phyloP scores from a whole-genome alignment of 2,797 vertebrate species.

The Anguilla obscura region DNA sequence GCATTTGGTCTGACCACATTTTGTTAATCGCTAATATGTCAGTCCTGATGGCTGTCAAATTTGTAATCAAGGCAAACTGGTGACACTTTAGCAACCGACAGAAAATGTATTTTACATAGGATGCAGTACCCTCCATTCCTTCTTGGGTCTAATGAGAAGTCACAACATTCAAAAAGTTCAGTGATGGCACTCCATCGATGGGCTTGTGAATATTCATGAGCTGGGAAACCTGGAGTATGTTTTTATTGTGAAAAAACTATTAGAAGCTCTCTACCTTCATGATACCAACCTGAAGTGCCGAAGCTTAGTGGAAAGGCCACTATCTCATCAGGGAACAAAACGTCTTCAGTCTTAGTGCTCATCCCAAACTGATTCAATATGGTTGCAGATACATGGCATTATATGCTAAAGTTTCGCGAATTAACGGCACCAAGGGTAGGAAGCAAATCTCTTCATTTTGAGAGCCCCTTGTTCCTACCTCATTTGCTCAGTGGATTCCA shows the following conservation, averaged over 20 bases:
- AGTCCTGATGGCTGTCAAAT: background rate
- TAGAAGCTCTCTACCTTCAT: background rate
- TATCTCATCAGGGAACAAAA: background rate
- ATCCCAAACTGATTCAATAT: background rate
- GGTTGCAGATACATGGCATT: background rate
- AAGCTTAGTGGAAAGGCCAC: background rate
- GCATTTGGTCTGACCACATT: constrained; percentile 24
- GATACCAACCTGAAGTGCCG: no score
- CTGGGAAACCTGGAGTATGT: background rate
- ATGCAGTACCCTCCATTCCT: background rate
- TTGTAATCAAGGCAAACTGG: background rate
- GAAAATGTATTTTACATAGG: background rate
- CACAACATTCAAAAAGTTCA: background rate
- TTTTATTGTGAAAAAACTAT: background rate
- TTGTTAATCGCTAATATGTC: background rate
- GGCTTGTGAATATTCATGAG: background rate
- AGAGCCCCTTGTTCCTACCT: constrained; percentile 68
- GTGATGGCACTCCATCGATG: background rate
- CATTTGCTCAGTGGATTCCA: constrained; percentile 80
- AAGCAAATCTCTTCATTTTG: background rate
- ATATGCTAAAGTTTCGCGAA: background rate
- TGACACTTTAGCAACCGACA: background rate
- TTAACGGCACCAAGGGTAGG: background rate
- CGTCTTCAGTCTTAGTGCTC: background rate
- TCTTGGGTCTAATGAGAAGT: background rate